Evolutionary conservation across 35 echinoderm and acorn worm species (phyloP).

Genomic region (Ophiothrix spiculata): DNA sequence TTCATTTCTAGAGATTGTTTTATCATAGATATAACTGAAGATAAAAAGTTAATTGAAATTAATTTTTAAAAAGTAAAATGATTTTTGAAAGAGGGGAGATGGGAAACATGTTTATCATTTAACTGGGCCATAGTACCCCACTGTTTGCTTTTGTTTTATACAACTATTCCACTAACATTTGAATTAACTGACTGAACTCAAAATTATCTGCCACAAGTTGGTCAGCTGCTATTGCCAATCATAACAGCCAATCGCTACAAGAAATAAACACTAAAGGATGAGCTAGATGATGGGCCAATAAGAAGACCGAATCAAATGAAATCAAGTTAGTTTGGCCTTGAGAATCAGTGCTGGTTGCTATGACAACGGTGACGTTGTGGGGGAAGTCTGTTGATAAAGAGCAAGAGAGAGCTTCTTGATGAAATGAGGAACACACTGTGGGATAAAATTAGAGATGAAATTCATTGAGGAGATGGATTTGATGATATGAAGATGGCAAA

Average conservation of each 20-base stretch:
- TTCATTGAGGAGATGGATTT: too few relatives aligned
- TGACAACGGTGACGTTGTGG: background rate
- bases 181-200: background rate
- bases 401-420: background rate
- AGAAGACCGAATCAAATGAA: background rate
- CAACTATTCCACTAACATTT: background rate
- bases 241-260: background rate
- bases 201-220: background rate
- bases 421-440: background rate
- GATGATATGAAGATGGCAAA: too few relatives aligned
- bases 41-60: too few relatives aligned
- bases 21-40: too few relatives aligned
- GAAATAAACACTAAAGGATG: background rate
- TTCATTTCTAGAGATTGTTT: too few relatives aligned
- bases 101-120: too few relatives aligned
- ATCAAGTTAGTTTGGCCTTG: constrained; percentile 11
- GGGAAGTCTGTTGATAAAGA: background rate
- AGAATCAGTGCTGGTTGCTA: background rate
- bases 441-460: too few relatives aligned
- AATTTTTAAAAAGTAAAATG: too few relatives aligned
- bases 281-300: background rate
- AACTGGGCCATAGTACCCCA: too few relatives aligned
- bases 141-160: constrained; percentile 9
- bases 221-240: background rate
- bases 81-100: too few relatives aligned